Base-by-base conservation (phyloP, 2,888 invertebrate genomes). In the Phyllotreta cruciferae region DNA sequence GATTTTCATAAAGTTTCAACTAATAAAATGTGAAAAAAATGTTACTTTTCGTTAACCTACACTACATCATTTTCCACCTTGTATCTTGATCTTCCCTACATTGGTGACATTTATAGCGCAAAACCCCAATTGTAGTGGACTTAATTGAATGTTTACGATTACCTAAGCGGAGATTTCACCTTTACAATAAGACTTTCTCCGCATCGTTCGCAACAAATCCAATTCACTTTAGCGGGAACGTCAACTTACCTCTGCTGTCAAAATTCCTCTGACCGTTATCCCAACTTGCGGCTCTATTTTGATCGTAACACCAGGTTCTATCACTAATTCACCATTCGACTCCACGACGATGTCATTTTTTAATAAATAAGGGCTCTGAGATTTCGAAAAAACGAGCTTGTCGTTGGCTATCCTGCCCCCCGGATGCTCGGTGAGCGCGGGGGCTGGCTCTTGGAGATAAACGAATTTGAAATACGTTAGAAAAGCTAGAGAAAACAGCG, bases 251-350 rank as follows among this genome's bases (percentile, higher is more conserved):
- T 92, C 87, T 60, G 97, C 97, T 63, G 88, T 87, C 36, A 98
- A 84, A 70, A 91, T 88, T 72, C 98, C 98, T 75, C 92, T 88
- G 49, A 98, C 92, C 35, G 94, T 96, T 77, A 99, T 90, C 67
- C 98, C 98, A 73, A 93, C 89, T 83, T 95, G 94, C 1, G 97
- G 93, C 4, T 92, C 91, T 81, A 98, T 96, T 72, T 90, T 87
- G 58, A 99, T 83, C 75, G 90, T 91, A 0, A 96, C 95, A 34
- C 98, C 98, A 9, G 96, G 89, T 78, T 96, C 94, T 63, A 98
- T 88, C 58, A 90, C 85, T 74, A 98, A 83, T 75, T 91, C 91
- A 0, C 90, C 94, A 66, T 89, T 88, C 69, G 86, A 84, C 73
- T 92, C 90, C 56, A 97, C 85, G 73, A 91, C 84, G 62, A 96